These are phyloP conservation scores for Rhagologus leucostigma DNA, from an alignment of 2,113 vertebrate species.

Conservation along the genomic window DNA sequence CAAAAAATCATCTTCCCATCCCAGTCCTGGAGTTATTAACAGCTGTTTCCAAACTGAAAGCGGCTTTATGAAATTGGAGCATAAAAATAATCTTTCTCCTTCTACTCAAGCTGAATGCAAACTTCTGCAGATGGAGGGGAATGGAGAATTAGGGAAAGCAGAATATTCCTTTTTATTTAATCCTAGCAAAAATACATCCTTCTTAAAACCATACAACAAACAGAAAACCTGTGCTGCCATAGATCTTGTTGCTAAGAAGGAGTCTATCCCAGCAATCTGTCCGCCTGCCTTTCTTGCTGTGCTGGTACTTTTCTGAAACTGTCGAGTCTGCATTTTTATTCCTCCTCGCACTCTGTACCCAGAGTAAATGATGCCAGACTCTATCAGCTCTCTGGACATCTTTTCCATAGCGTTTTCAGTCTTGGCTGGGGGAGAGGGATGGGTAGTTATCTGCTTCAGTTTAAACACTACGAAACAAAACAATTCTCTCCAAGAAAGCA, in stretches of 20 bases:
- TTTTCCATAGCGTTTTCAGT: neutral
- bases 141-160: slow-evolving; percentile 26
- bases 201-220: slow-evolving; percentile 61
- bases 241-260: slow-evolving; percentile 70
- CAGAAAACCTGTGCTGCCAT: slow-evolving; percentile 53
- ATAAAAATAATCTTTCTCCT: slow-evolving; percentile 30
- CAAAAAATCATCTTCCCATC: neutral
- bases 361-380: slow-evolving; percentile 59
- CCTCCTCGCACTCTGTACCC: slow-evolving; percentile 35
- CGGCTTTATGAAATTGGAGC: slow-evolving; percentile 33
- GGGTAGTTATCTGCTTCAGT: neutral
- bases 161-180: slow-evolving; percentile 30
- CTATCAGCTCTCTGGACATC: slow-evolving; percentile 46
- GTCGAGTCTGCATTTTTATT: slow-evolving; percentile 65
- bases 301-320: slow-evolving; percentile 72
- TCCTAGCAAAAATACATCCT: slow-evolving; percentile 31
- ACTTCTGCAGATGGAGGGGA: neutral
- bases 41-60: slow-evolving; percentile 39
- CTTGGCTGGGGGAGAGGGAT: neutral
- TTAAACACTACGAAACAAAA: neutral
- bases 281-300: slow-evolving; percentile 74
- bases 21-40: neutral
- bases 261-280: slow-evolving; percentile 68
- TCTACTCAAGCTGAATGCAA: neutral
- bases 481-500: neutral